These are phyloP conservation scores for Gortyna flavago DNA, from an alignment of 2,888 invertebrate species.

Conservation along the genomic window DNA sequence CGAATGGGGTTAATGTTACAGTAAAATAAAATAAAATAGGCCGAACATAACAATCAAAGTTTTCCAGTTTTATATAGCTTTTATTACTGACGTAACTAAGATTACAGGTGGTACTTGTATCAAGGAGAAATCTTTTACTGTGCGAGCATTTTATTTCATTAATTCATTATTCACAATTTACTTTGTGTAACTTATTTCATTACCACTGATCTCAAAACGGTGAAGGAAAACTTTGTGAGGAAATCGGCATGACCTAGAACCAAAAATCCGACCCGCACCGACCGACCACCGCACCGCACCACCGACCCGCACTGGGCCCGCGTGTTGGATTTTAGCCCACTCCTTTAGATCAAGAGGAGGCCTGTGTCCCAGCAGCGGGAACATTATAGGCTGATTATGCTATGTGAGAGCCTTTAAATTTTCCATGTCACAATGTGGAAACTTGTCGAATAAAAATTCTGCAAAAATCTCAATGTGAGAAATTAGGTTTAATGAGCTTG, in stretches of 20 bases:
- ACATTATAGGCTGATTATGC: background rate
- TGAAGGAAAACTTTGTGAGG: background rate
- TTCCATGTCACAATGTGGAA: slow-evolving; percentile 2
- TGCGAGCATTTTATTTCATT: background rate
- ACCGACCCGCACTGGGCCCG: too few relatives aligned
- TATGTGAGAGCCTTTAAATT: background rate
- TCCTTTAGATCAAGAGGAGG: too few relatives aligned
- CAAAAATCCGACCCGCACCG: too few relatives aligned
- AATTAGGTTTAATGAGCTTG: background rate
- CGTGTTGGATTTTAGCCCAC: too few relatives aligned
- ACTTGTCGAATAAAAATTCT: background rate
- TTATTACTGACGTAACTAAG: slow-evolving; percentile 28
- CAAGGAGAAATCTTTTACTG: slow-evolving; percentile 26
- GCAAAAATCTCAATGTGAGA: background rate
- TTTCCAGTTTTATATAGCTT: slow-evolving; percentile 46
- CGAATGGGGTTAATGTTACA: slow-evolving; percentile 53
- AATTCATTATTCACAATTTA: background rate
- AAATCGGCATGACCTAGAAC: background rate
- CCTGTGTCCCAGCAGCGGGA: too few relatives aligned
- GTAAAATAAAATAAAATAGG: slow-evolving; percentile 58
- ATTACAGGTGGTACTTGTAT: slow-evolving; percentile 34
- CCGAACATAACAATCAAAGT: slow-evolving; percentile 43
- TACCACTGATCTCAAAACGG: background rate
- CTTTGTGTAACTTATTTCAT: background rate
- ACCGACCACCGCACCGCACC: too few relatives aligned